Evolutionary conservation across 2,888 invertebrate species (phyloP).

Genomic region (Eupithecia dodoneata): DNA sequence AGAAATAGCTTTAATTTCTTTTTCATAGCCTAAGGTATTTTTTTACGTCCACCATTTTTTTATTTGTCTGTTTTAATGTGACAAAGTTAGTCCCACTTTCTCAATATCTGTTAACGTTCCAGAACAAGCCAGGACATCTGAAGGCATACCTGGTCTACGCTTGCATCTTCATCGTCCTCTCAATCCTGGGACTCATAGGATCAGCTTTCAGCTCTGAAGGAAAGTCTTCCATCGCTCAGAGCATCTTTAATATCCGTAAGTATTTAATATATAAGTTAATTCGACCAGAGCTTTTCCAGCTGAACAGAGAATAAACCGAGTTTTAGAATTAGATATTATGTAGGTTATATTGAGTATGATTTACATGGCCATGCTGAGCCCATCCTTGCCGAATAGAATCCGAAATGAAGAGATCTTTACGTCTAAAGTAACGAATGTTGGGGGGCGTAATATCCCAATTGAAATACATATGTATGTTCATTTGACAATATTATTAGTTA

Average conservation of each 20-base stretch:
- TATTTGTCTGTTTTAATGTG: not conserved
- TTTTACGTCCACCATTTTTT: no score
- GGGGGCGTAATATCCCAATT: not conserved
- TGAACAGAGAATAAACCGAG: not conserved
- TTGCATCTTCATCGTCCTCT: conserved; percentile 13
- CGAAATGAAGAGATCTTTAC: not conserved
- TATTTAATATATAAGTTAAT: not conserved
- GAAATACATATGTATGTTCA: not conserved
- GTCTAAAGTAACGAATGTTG: not conserved
- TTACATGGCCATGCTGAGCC: not conserved
- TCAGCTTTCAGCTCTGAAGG: not conserved
- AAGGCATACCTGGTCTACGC: conserved; percentile 33
- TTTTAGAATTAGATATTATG: no score
- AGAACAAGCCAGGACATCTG: conserved; percentile 36
- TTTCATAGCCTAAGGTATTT: no score
- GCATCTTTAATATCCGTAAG: conserved; percentile 21
- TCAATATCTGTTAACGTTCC: conserved; percentile 14
- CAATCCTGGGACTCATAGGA: conserved; percentile 14
- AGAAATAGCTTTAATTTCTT: no score
- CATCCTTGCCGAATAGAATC: not conserved
- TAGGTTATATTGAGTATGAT: no score
- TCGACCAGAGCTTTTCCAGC: not conserved
- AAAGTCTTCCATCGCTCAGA: not conserved
- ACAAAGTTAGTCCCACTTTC: not conserved
- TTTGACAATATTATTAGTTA: not conserved